These are phyloP conservation scores for Varanus komodoensis DNA, from an alignment of 2,113 vertebrate genomes.

Conservation along the genomic window DNA sequence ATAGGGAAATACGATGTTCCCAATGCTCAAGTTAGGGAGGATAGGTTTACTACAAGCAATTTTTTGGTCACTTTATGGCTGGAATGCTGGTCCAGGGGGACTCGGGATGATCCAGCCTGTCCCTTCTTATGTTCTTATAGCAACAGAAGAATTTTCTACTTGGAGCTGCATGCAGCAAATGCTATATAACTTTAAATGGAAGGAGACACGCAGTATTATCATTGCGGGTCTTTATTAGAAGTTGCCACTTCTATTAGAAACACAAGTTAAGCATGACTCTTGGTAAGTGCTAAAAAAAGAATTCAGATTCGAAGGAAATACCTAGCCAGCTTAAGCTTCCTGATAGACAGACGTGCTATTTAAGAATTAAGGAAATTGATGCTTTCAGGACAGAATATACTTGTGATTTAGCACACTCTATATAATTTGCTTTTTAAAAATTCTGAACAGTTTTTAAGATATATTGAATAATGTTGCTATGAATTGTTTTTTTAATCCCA, in stretches of 20 bases:
- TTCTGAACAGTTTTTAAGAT: constrained; percentile 21
- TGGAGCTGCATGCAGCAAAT: background rate
- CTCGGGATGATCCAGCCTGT: no score
- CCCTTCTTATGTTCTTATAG: no score
- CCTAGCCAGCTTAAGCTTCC: constrained; percentile 51
- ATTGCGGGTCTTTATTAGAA: background rate
- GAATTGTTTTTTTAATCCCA: background rate
- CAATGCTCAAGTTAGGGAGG: no score
- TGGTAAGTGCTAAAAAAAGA: background rate
- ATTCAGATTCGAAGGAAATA: background rate
- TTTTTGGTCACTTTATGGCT: no score
- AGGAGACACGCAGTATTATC: background rate
- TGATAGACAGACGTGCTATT: background rate
- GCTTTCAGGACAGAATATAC: constrained; percentile 59
- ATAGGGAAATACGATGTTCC: background rate
- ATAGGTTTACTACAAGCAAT: no score
- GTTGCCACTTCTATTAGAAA: background rate
- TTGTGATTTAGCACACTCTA: constrained; percentile 48
- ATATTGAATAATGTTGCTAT: background rate
- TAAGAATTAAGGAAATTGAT: constrained; percentile 10
- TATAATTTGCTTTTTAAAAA: constrained; percentile 37
- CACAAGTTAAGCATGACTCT: background rate
- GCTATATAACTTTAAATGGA: background rate
- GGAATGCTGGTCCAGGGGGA: no score
- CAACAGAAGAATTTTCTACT: background rate